These are phyloP conservation scores for Epizoanthus illoricatus DNA, from an alignment of 92 coral and sea anemone genomes.

Conservation along the genomic window DNA sequence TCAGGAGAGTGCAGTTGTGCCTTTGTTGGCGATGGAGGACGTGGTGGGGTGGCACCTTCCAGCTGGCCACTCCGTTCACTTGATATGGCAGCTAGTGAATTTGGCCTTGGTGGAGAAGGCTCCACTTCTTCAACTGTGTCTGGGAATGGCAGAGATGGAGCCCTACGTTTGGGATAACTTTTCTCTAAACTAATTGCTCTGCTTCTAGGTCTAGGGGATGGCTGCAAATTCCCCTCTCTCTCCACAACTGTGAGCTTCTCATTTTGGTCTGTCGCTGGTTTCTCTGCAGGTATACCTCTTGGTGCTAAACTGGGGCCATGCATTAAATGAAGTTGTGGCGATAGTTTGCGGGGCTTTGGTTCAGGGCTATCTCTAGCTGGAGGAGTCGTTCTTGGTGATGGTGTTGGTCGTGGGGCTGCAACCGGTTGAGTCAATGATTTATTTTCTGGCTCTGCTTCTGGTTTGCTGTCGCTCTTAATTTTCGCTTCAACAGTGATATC, in stretches of 20 bases:
- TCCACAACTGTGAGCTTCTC: neutral
- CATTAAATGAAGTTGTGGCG: neutral
- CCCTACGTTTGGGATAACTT: neutral
- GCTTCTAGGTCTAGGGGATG: constrained; percentile 37
- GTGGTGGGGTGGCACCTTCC: neutral
- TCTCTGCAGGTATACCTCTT: neutral
- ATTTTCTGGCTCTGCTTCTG: neutral
- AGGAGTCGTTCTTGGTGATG: constrained; percentile 10
- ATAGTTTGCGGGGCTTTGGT: constrained; percentile 22
- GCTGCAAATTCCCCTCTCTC: neutral
- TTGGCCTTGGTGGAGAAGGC: neutral
- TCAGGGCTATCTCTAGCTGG: constrained; percentile 20
- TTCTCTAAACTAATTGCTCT: constrained; percentile 14
- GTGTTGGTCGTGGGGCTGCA: constrained; percentile 1
- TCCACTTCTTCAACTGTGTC: neutral
- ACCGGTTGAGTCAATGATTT: neutral
- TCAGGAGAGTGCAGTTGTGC: neutral
- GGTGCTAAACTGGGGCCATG: neutral
- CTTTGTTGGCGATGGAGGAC: neutral
- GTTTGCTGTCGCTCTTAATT: neutral
- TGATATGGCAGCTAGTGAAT: neutral
- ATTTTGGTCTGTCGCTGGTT: neutral
- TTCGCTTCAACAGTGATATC: neutral
- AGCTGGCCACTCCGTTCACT: neutral
- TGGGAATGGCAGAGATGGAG: constrained; percentile 1